Evolutionary conservation across 2,113 vertebrate species (phyloP).

Genomic region (Ciconia stormi): DNA sequence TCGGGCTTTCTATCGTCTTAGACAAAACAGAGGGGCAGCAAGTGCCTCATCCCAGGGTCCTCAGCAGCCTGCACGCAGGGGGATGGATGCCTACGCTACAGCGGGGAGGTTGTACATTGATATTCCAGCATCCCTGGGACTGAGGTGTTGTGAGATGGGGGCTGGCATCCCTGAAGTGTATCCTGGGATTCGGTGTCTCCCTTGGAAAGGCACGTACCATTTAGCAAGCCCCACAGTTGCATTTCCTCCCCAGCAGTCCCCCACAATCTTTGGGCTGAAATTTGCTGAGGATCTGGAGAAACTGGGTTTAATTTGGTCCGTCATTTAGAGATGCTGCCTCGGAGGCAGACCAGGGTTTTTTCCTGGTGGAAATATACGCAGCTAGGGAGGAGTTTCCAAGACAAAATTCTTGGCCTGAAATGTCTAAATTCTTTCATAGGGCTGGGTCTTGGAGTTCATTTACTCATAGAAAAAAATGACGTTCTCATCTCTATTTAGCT

Average conservation of each 20-base stretch:
- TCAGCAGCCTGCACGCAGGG: accelerated
- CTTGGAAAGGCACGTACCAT: neutral
- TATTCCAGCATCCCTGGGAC: neutral
- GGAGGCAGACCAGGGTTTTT: neutral
- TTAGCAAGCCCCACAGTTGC: neutral
- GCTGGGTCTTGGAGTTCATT: neutral
- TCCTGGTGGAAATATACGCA: neutral
- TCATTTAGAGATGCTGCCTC: neutral
- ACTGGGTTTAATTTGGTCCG: neutral
- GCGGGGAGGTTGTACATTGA: accelerated
- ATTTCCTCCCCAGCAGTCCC: neutral
- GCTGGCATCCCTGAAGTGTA: neutral
- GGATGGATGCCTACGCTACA: neutral
- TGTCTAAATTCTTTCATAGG: neutral
- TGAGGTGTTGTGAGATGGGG: neutral
- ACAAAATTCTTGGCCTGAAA: neutral
- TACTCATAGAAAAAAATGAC: neutral
- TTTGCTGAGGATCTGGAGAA: neutral
- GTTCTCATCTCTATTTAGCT: neutral
- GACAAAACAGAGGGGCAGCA: neutral
- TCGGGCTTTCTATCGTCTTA: neutral
- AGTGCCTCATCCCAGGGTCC: neutral
- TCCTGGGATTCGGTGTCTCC: neutral
- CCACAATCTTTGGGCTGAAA: neutral
- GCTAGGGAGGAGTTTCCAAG: neutral